Percentiles rank a stretch among this genome's conserved stretches.
Evolutionary conservation across 53 echinoderm and acorn worm species (phyloP).

Genomic region (Patiria pectinifera): DNA sequence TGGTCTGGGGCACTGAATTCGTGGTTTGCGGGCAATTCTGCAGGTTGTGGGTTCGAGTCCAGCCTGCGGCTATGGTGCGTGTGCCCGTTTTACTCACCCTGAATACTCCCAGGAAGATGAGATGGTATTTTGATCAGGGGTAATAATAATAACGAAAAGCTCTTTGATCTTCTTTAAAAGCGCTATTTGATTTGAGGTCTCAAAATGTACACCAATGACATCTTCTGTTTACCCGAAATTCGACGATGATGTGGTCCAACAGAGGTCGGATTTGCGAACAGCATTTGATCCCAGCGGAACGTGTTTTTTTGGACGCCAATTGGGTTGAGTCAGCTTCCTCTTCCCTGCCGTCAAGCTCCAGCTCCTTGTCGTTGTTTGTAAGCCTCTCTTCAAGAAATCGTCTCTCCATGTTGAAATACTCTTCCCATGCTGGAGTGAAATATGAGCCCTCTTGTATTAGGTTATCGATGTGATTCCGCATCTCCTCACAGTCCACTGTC

Average conservation of each 20-base stretch:
- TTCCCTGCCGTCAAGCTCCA: constrained; percentile 34
- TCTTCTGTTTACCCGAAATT: constrained; percentile 11
- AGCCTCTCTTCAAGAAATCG: neutral
- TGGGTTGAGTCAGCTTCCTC: neutral
- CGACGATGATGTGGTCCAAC: constrained; percentile 34
- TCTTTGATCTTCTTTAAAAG: too few species aligned
- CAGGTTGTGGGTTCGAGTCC: too few species aligned
- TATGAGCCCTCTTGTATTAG: neutral
- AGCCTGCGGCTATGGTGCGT: too few species aligned
- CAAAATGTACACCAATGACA: too few species aligned
- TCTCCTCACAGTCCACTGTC: constrained; percentile 13
- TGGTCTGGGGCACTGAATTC: too few species aligned
- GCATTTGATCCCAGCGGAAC: neutral
- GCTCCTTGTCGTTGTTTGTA: constrained; percentile 1
- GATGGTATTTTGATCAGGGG: too few species aligned
- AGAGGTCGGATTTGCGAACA: constrained; percentile 18
- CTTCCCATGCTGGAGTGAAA: constrained; percentile 10
- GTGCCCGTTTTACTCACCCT: too few species aligned
- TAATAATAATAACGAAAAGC: too few species aligned
- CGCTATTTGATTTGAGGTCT: too few species aligned
- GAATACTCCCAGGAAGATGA: too few species aligned
- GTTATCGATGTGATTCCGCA: neutral
- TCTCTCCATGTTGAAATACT: constrained; percentile 32
- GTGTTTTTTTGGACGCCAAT: neutral
- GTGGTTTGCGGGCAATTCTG: too few species aligned